phyloP scores from a whole-genome alignment of 2,797 vertebrate genomes.

The Sorex maritimensis region DNA sequence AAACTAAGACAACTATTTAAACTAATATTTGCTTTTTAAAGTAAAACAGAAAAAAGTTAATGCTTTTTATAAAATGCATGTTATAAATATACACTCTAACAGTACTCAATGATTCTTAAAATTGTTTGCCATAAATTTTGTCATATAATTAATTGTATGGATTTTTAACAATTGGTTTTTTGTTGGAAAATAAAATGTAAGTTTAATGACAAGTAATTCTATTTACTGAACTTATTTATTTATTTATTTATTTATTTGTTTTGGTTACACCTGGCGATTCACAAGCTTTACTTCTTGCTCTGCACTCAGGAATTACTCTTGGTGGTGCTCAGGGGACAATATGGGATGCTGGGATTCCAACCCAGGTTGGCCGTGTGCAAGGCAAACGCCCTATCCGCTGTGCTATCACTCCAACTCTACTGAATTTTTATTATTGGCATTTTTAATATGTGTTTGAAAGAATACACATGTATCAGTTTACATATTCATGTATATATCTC shows the following conservation, averaged over 20 bases:
- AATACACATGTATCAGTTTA: not conserved
- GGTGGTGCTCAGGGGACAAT: too few relatives aligned
- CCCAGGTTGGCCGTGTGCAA: too few relatives aligned
- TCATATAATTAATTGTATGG: constrained; percentile 13
- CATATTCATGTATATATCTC: not conserved
- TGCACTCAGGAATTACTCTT: too few relatives aligned
- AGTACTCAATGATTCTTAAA: not conserved
- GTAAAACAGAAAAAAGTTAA: not conserved
- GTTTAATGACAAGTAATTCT: not conserved
- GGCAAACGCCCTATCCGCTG: too few relatives aligned
- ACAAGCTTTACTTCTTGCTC: too few relatives aligned
- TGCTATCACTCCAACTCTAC: not conserved
- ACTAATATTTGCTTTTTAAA: constrained; percentile 20
- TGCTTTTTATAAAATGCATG: not conserved
- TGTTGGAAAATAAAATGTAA: not conserved
- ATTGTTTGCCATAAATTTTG: not conserved
- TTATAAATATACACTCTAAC: not conserved
- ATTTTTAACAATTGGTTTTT: not conserved
- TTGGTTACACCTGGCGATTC: too few relatives aligned
- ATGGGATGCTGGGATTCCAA: too few relatives aligned
- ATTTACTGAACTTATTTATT: constrained; percentile 3
- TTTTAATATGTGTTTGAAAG: not conserved
- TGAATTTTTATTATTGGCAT: not conserved
- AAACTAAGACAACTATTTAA: constrained; percentile 61
- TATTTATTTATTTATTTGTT: too few relatives aligned